These are phyloP conservation scores for Lasioglossum pauxillum DNA, from an alignment of 2,888 invertebrate species.

Conservation along the genomic window DNA sequence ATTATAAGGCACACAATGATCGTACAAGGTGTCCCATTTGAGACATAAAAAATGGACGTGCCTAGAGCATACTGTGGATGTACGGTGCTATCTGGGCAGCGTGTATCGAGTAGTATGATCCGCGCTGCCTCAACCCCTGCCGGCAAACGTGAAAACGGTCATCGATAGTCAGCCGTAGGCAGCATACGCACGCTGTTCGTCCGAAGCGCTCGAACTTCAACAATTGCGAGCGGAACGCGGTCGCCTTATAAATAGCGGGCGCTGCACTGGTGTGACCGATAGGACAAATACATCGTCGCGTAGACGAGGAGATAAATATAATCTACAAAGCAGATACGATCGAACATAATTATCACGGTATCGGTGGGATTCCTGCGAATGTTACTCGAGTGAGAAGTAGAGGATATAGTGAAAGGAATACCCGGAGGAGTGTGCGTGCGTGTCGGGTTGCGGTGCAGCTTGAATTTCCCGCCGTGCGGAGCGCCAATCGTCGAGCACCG, in stretches of 20 bases:
- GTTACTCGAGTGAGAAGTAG: neutral
- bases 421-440: neutral
- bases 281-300: neutral
- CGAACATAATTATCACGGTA: neutral
- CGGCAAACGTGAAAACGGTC: conserved; percentile 9
- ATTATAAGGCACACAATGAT: neutral
- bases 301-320: neutral
- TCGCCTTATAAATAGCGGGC: conserved; percentile 48
- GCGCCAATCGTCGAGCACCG: conserved; percentile 61
- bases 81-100: too few species aligned
- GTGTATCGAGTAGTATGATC: conserved; percentile 12
- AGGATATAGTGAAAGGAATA: neutral
- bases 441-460: conserved; percentile 17
- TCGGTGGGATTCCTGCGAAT: neutral
- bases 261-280: neutral
- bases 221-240: neutral
- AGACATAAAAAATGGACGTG: too few species aligned
- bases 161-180: conserved; percentile 9
- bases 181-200: conserved; percentile 21
- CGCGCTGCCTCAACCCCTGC: conserved; percentile 23
- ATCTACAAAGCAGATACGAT: neutral
- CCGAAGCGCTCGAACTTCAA: conserved; percentile 27
- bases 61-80: too few species aligned
- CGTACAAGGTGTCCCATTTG: too few species aligned
- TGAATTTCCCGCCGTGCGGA: conserved; percentile 59